Evolutionary conservation across 1,140 invertebrate genomes (phyloP).

Genomic region (Hestina assimilis): DNA sequence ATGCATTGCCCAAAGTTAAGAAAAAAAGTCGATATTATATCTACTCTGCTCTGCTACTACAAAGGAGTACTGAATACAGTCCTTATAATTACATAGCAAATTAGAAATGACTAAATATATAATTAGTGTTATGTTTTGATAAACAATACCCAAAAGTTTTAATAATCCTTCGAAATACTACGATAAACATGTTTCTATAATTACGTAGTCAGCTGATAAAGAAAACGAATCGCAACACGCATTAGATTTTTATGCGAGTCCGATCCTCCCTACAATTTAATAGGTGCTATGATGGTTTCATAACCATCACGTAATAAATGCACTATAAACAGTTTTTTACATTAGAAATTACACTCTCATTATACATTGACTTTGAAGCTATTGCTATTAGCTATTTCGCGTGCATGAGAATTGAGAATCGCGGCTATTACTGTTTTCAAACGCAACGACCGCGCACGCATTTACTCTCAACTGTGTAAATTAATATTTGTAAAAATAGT

Average conservation of each 20-base stretch:
- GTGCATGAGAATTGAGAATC: constrained; percentile 24
- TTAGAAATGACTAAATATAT: too few species aligned
- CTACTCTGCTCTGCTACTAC: too few species aligned
- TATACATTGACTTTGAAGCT: constrained; percentile 29
- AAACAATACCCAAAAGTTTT: too few species aligned
- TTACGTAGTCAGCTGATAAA: not conserved
- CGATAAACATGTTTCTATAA: too few species aligned
- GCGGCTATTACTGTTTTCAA: constrained; percentile 33
- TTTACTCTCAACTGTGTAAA: constrained; percentile 25
- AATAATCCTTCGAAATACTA: too few species aligned
- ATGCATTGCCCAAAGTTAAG: too few species aligned
- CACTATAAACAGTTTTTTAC: constrained; percentile 34
- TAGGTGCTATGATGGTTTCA: constrained; percentile 13
- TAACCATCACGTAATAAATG: constrained; percentile 24
- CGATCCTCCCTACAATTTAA: constrained; percentile 18
- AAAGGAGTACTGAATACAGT: too few species aligned
- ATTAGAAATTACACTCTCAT: constrained; percentile 38
- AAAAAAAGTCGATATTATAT: too few species aligned
- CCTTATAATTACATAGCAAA: too few species aligned
- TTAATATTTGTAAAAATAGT: constrained; percentile 12
- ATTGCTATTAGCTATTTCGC: constrained; percentile 19
- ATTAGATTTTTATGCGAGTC: not conserved
- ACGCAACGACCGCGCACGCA: constrained; percentile 36
- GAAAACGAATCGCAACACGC: not conserved
- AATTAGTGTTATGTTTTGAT: too few species aligned